Percentiles rank a stretch among this genome's conserved stretches.
phyloP scores from a whole-genome alignment of 1,140 invertebrate species.

The Dendrolimus kikuchii region DNA sequence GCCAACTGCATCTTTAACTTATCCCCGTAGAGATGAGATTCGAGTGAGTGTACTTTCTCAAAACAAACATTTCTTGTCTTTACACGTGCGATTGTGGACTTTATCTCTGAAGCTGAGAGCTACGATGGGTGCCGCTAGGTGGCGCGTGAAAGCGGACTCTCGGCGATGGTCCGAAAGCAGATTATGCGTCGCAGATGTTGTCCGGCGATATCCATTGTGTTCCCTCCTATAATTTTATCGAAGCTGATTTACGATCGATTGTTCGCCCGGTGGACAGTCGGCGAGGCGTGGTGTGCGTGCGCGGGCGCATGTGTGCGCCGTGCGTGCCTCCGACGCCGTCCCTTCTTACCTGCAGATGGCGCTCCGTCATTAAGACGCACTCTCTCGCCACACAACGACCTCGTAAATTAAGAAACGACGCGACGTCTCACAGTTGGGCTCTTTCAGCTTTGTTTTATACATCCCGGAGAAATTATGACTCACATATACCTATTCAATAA shows the following conservation, averaged over 20 bases:
- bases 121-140: constrained; percentile 32
- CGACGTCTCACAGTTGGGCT: constrained; percentile 33
- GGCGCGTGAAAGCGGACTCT: constrained; percentile 57
- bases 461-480: constrained; percentile 29
- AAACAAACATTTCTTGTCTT: constrained; percentile 67
- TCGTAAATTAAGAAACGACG: constrained; percentile 62
- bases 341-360: constrained; percentile 59
- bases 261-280: constrained; percentile 61
- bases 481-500: neutral
- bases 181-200: constrained; percentile 49
- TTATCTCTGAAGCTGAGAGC: constrained; percentile 63
- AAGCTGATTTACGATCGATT: constrained; percentile 71
- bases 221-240: constrained; percentile 70
- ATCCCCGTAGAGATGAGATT: constrained; percentile 34
- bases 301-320: constrained; percentile 52
- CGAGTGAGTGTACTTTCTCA: constrained; percentile 38
- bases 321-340: constrained; percentile 33
- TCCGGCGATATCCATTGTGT: constrained; percentile 59
- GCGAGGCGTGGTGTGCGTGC: constrained; percentile 47
- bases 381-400: constrained; percentile 41
- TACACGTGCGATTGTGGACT: constrained; percentile 67
- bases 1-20: constrained; percentile 40
- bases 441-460: constrained; percentile 51
- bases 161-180: constrained; percentile 41
- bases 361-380: constrained; percentile 35